Base-by-base conservation (phyloP, 2,888 invertebrate genomes). In the Dynastes grantii region DNA sequence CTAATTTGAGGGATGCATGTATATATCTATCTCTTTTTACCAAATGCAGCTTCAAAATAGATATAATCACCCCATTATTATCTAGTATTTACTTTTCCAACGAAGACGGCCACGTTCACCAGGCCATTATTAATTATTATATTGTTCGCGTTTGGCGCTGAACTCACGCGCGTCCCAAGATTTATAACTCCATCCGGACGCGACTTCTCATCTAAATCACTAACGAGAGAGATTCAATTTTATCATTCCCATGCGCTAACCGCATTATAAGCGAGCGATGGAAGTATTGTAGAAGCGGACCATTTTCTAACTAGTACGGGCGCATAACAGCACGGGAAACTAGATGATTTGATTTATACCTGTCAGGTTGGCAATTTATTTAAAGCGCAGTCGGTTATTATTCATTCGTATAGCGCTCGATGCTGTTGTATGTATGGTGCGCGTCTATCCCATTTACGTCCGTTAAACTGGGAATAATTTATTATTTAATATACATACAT, bases 61-160 rank as follows among this genome's bases (percentile, higher is more conserved):
- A 79, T 88, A 87, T 88, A 88, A 88, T 88, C 87, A 88, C 84
- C 45, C 55, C 55, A 83, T 85, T 11, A 86, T 87, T 86, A 87
- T 87, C 87, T 86, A 87, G 87, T 87, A 87, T 87, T 87, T 87
- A 87, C 87, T 87, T 11, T 87, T 88, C 87, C 85, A 86, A 85
- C 85, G 84, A 87, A 87, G 87, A 87, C 87, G 84, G 84, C 83
- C 84, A 84, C 63, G 32, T 63, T 63, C 29, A 82, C 85, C 85
- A 85, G 85, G 85, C 82, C 84, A 85, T 85, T 86, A 87, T 88
- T 87, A 88, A 88, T 87, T 87, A 87, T 86, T 86, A 87, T 87
- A 87, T 87, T 88, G 87, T 87, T 87, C 84, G 63, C 32, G 63
- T 63, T 83, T 84, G 86, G 86, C 86, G 86, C 85, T 45, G 85